phyloP scores from a whole-genome alignment of 2,797 vertebrate genomes.

The Parauchenoglanis punctatus region DNA sequence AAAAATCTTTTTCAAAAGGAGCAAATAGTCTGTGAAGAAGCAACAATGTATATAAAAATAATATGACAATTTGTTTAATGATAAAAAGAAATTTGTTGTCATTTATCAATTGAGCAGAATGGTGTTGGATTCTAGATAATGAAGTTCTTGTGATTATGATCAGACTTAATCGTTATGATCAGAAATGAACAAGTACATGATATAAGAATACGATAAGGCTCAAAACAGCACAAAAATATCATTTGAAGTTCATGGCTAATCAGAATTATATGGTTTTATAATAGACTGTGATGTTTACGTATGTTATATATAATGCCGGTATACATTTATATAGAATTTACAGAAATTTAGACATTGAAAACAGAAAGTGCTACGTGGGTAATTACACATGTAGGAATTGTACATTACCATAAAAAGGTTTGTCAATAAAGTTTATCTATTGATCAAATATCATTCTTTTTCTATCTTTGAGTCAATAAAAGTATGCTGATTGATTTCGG shows the following conservation, averaged over 20 bases:
- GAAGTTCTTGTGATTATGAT: background rate
- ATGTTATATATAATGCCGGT: background rate
- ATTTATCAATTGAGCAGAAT: too few species aligned
- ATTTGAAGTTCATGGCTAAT: too few species aligned
- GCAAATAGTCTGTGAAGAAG: background rate
- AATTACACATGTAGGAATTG: background rate
- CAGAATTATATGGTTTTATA: too few species aligned
- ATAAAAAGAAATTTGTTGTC: background rate
- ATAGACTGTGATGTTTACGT: too few species aligned
- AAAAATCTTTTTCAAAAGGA: background rate
- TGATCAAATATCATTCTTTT: background rate
- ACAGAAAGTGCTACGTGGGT: background rate
- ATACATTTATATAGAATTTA: background rate
- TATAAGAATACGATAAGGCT: too few species aligned
- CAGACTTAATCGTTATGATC: background rate
- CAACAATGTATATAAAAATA: background rate
- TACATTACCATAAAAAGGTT: background rate
- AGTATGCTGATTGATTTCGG: background rate
- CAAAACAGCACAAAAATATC: too few species aligned
- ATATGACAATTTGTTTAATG: background rate
- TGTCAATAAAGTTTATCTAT: background rate
- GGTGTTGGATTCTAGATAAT: background rate
- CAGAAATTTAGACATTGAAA: background rate
- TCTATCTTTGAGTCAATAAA: background rate
- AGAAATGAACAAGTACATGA: too few species aligned